Percentiles rank a stretch among this genome's conserved stretches.
phyloP scores from a whole-genome alignment of 2,113 vertebrate genomes.

The Aix galericulata region DNA sequence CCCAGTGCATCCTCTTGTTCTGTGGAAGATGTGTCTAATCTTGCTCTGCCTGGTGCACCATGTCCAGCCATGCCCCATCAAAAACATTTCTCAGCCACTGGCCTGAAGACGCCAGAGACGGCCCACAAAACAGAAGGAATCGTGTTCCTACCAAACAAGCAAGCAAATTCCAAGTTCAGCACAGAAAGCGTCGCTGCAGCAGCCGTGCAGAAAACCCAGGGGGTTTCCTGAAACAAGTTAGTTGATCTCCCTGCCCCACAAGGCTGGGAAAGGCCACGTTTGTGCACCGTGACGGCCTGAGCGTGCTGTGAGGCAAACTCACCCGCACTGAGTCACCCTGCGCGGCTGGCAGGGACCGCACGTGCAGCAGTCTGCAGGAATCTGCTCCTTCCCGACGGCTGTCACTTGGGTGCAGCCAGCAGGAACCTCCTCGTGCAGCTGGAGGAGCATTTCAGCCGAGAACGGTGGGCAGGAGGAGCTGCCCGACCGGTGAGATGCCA shows the following conservation, averaged over 20 bases:
- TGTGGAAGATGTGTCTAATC: background rate
- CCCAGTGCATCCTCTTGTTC: background rate
- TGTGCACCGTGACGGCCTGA: fast-evolving
- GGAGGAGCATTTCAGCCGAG: background rate
- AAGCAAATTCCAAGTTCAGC: background rate
- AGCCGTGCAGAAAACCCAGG: background rate
- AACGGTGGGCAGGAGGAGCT: background rate
- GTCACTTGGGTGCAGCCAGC: background rate
- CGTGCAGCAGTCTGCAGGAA: background rate
- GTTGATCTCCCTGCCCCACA: fast-evolving
- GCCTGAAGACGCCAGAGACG: fast-evolving
- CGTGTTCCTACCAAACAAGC: background rate
- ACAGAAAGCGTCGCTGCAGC: background rate
- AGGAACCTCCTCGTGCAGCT: background rate
- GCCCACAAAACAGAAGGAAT: background rate
- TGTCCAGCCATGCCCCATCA: fast-evolving
- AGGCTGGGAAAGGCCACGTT: background rate
- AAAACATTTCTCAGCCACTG: background rate
- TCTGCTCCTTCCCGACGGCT: background rate
- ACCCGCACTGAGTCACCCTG: background rate
- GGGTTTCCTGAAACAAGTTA: background rate
- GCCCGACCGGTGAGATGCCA: background rate
- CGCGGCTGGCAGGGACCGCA: background rate
- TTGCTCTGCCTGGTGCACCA: fast-evolving
- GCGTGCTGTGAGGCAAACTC: background rate